Evolutionary conservation across 1,140 invertebrate genomes (phyloP), one percentile per base, ranked within the genome.

Genomic region (Drosophila elegans): DNA sequence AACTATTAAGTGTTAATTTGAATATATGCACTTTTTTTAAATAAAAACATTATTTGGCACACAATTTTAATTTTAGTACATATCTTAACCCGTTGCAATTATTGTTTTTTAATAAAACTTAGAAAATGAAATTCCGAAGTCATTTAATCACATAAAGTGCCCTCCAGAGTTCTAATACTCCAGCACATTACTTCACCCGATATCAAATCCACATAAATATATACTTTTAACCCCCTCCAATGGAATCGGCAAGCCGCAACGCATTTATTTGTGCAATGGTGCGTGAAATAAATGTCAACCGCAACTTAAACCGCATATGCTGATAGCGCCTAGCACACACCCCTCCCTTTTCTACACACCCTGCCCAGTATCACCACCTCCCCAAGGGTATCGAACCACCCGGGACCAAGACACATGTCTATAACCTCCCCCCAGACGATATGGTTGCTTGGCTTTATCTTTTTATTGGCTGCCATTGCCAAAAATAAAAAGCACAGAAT

Each of bases 291-390:
- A 88, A 88, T 89, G 84, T 88, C 84, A 88, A 88, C 84, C 84
- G 80, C 84, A 88, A 88, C 84, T 88, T 88, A 84, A 89, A 88
- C 84, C 84, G 84, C 84, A 89, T 88, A 89, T 88, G 83, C 75
- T 88, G 83, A 88, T 88, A 88, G 81, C 81, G 71, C 56, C 52
- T 34, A 51, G 39, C 41, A 38, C 48, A 13, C 44, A 45, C 48
- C 57, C 27, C 44, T 32, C 13, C 12, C 46, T n/a, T 39, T 21
- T 25, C 12, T 11, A 6, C 7, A 2, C 34, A 42, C 42, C n/a
- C 29, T 1, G 4, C 9, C 34, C 44, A 16, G 10, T 13, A 12
- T 44, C 39, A 36, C 9, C 64, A 29, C 67, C 13, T 13, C 27
- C 36, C 36, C 36, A 5, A 39, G 68, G 56, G 16, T 38, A 52